phyloP scores from a whole-genome alignment of 2,888 invertebrate genomes.

The Hybos culiciformis region DNA sequence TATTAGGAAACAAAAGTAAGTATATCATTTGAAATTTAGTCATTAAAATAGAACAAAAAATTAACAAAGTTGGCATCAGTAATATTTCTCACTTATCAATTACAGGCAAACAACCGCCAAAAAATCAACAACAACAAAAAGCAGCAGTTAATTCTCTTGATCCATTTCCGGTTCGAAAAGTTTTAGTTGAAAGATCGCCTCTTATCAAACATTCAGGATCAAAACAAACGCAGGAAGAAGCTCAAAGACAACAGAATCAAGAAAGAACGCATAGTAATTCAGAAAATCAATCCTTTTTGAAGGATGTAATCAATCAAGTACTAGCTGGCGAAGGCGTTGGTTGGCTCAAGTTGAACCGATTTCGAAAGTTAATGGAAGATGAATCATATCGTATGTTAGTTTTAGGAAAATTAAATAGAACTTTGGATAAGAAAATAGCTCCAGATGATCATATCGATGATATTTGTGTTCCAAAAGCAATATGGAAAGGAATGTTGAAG shows the following conservation, averaged over 20 bases:
- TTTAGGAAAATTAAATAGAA: slow-evolving; percentile 86
- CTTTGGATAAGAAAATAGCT: slow-evolving; percentile 81
- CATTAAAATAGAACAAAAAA: neutral
- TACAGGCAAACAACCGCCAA: slow-evolving; percentile 12
- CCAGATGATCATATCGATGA: slow-evolving; percentile 96
- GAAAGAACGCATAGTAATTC: slow-evolving; percentile 62
- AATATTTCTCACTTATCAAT: slow-evolving; percentile 14
- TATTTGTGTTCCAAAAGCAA: slow-evolving; percentile 80
- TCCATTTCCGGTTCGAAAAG: slow-evolving; percentile 67
- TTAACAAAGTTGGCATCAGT: slow-evolving; percentile 12
- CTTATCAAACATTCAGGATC: slow-evolving; percentile 70
- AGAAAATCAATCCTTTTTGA: slow-evolving; percentile 88
- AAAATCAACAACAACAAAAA: slow-evolving; percentile 24
- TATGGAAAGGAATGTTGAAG: slow-evolving; percentile 96
- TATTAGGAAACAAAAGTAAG: slow-evolving; percentile 67
- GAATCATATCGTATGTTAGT: slow-evolving; percentile 95
- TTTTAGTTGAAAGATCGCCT: slow-evolving; percentile 77
- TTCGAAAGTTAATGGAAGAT: slow-evolving; percentile 96
- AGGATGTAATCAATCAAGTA: slow-evolving; percentile 54
- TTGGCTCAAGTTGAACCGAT: slow-evolving; percentile 84
- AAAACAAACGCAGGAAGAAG: slow-evolving; percentile 49
- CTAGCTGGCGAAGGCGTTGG: slow-evolving; percentile 50
- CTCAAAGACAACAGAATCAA: slow-evolving; percentile 52
- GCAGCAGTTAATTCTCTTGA: slow-evolving; percentile 48
- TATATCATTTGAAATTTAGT: slow-evolving; percentile 1